phyloP scores from a whole-genome alignment of 2,888 invertebrate genomes.

The Himalopsyche kuldschensis region DNA sequence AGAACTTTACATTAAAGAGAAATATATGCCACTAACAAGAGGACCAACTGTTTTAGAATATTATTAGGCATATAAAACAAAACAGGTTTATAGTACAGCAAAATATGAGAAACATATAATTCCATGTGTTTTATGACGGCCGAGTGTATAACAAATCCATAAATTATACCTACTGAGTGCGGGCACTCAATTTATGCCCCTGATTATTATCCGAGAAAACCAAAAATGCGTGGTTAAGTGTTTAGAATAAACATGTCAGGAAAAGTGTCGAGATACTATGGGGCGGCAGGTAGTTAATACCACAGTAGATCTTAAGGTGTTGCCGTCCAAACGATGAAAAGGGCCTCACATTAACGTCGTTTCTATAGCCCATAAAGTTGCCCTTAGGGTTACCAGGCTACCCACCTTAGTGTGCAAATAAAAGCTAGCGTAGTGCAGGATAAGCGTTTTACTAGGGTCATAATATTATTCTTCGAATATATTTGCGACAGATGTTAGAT shows the following conservation, averaged over 20 bases:
- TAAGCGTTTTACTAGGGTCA: not conserved
- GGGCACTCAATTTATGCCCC: not conserved
- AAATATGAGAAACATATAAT: too few species aligned
- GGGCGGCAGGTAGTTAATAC: not conserved
- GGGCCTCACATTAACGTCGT: not conserved
- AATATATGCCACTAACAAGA: too few species aligned
- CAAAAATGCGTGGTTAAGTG: not conserved
- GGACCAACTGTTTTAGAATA: too few species aligned
- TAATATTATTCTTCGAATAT: not conserved
- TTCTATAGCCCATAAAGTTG: not conserved
- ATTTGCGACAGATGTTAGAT: not conserved
- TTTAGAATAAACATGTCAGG: not conserved
- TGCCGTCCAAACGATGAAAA: not conserved
- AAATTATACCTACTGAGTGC: not conserved
- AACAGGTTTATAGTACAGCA: too few species aligned
- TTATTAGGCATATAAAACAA: too few species aligned
- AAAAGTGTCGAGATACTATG: not conserved
- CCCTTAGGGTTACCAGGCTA: not conserved
- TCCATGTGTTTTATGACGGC: not conserved
- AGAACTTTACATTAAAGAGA: too few species aligned
- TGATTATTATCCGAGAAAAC: slow-evolving; percentile 1
- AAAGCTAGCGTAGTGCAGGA: not conserved
- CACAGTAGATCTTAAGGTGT: not conserved
- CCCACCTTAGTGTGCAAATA: not conserved
- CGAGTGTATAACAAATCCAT: not conserved